These are phyloP conservation scores for Stenodera caucasica DNA, from an alignment of 2,888 invertebrate species.

Conservation along the genomic window DNA sequence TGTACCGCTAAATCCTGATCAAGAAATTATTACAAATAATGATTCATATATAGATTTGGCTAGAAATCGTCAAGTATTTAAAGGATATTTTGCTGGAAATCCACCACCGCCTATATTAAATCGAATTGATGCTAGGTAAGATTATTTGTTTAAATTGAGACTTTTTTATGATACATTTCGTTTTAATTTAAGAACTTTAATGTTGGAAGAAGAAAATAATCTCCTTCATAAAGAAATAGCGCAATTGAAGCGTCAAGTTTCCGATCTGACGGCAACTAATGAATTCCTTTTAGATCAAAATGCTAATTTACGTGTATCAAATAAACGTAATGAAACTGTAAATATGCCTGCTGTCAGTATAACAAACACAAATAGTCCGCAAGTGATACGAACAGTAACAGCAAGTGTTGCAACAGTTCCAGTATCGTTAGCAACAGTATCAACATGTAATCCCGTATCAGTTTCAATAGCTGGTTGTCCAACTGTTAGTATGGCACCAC, in stretches of 20 bases:
- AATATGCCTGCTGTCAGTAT: slow-evolving; percentile 65
- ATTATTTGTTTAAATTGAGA: slow-evolving; percentile 1
- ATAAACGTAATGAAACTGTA: slow-evolving; percentile 60
- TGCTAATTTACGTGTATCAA: slow-evolving; percentile 68
- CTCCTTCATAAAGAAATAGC: slow-evolving; percentile 68
- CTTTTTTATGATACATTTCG: slow-evolving; percentile 2
- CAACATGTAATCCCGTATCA: slow-evolving; percentile 55
- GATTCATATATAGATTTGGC: slow-evolving; percentile 36
- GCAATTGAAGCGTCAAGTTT: slow-evolving; percentile 70
- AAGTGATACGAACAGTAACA: slow-evolving; percentile 60
- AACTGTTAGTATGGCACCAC: slow-evolving; percentile 63
- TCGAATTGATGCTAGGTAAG: slow-evolving; percentile 48
- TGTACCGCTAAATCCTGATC: slow-evolving; percentile 37
- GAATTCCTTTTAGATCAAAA: slow-evolving; percentile 79
- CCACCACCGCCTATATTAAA: slow-evolving; percentile 50
- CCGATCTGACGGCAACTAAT: slow-evolving; percentile 74
- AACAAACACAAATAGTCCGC: slow-evolving; percentile 57
- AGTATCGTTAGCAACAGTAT: slow-evolving; percentile 63
- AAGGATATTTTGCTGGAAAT: slow-evolving; percentile 53
- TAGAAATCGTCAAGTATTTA: slow-evolving; percentile 41
- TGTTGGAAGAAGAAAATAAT: slow-evolving; percentile 69
- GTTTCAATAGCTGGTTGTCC: slow-evolving; percentile 62
- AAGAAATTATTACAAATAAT: slow-evolving; percentile 31
- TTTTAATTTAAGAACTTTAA: slow-evolving; percentile 51
- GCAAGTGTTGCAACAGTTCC: slow-evolving; percentile 65